Conservation (phyloP, 2,113 vertebrate genomes). For the Pangasianodon hypophthalmus region DNA sequence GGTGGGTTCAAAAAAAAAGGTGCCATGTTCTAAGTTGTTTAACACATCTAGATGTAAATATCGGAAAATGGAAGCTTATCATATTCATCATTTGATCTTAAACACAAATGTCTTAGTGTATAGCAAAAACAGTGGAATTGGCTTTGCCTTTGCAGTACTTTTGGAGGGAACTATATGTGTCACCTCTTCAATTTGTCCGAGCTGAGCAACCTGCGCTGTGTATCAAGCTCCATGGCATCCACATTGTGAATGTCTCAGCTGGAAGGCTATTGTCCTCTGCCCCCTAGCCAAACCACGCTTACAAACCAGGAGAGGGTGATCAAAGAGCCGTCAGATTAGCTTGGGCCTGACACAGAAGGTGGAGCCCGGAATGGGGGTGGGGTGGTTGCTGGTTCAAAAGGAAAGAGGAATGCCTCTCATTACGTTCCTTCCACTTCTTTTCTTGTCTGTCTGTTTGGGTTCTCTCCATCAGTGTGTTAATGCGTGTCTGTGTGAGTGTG, state of each 20-base stretch:
- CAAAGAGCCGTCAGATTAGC: slow-evolving; percentile 79
- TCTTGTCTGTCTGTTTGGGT: slow-evolving; percentile 57
- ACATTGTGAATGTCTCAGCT: slow-evolving; percentile 75
- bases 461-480: slow-evolving; percentile 56
- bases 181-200: slow-evolving; percentile 64
- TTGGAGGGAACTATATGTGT: slow-evolving; percentile 2
- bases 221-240: slow-evolving; percentile 59
- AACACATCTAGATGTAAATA: background rate
- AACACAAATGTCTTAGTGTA: background rate
- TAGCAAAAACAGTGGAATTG: background rate
- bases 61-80: background rate
- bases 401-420: slow-evolving; percentile 81
- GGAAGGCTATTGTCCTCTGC: slow-evolving; percentile 71
- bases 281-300: slow-evolving; percentile 65
- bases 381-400: slow-evolving; percentile 66
- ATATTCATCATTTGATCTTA: background rate
- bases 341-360: slow-evolving; percentile 55
- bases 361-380: slow-evolving; percentile 46
- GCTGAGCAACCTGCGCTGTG: slow-evolving; percentile 53
- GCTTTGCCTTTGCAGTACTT: background rate
- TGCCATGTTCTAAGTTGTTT: background rate
- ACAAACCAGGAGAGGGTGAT: slow-evolving; percentile 72
- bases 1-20: background rate
- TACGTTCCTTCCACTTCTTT: slow-evolving; percentile 72
- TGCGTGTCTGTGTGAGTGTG: slow-evolving; percentile 35